Conservation (phyloP, 2,797 vertebrate genomes). For the Gambelia wislizenii region DNA sequence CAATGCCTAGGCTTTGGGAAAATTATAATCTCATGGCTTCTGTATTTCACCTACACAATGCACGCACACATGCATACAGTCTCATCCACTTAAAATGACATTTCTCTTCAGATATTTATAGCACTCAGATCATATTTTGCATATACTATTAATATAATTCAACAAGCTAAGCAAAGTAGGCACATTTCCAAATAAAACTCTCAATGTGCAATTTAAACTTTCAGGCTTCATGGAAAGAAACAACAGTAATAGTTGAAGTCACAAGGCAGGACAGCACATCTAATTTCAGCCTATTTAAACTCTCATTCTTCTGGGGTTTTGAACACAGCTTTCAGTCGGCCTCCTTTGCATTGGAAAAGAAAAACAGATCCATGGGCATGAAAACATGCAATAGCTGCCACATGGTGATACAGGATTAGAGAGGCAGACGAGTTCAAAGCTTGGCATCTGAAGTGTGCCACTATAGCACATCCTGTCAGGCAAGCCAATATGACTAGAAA, state of each 20-base stretch:
- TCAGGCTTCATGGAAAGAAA: neutral
- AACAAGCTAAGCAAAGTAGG: neutral
- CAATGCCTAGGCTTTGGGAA: neutral
- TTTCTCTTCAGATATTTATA: neutral
- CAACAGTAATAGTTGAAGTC: neutral
- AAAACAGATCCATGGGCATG: fast-evolving
- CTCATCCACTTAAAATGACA: neutral
- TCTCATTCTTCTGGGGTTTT: neutral
- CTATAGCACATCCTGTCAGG: neutral
- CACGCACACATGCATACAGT: neutral
- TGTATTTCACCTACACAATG: neutral
- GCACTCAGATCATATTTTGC: neutral
- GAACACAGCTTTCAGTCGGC: neutral
- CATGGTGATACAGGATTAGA: neutral
- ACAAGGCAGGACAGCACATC: constrained; percentile 7
- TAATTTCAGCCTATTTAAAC: neutral
- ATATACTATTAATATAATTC: neutral
- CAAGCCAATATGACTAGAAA: constrained; percentile 31
- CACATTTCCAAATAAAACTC: neutral
- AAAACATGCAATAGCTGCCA: constrained; percentile 3
- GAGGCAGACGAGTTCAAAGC: neutral
- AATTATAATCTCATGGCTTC: neutral
- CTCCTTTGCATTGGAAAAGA: constrained; percentile 2
- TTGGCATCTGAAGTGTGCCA: neutral
- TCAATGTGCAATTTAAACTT: neutral